Percentiles rank a stretch among this genome's conserved stretches.
phyloP scores from a whole-genome alignment of 2,888 invertebrate species.

The Agrochola lota region DNA sequence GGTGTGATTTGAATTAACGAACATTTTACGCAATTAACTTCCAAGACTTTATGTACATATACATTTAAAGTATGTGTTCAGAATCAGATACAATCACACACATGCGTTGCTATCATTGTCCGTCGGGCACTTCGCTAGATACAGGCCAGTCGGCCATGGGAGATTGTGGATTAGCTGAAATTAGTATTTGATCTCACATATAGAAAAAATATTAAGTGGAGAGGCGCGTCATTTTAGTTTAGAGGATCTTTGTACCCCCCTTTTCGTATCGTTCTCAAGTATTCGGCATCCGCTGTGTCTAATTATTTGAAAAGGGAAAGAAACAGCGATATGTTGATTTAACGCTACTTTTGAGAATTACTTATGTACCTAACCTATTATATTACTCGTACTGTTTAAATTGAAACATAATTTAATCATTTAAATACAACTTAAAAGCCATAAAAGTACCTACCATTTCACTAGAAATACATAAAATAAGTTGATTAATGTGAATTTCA shows the following conservation, averaged over 20 bases:
- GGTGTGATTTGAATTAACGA: no score
- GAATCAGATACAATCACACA: no score
- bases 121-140: no score
- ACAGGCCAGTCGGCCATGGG: no score
- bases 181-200: no score
- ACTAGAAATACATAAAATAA: background rate
- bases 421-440: background rate
- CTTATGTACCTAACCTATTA: background rate
- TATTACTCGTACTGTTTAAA: background rate
- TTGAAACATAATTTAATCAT: background rate
- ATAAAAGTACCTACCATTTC: background rate
- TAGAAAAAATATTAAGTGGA: no score
- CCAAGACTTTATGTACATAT: no score
- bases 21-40: no score
- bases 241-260: background rate
- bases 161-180: no score
- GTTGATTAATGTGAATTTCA: background rate
- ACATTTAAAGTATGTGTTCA: no score
- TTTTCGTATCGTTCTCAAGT: background rate
- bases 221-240: no score
- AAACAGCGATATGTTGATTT: background rate
- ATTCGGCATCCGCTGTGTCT: background rate
- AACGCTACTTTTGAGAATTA: background rate
- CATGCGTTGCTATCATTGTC: no score
- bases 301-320: background rate